Evolutionary conservation across 2,113 vertebrate genomes (phyloP).

Genomic region (Megalops atlanticus): DNA sequence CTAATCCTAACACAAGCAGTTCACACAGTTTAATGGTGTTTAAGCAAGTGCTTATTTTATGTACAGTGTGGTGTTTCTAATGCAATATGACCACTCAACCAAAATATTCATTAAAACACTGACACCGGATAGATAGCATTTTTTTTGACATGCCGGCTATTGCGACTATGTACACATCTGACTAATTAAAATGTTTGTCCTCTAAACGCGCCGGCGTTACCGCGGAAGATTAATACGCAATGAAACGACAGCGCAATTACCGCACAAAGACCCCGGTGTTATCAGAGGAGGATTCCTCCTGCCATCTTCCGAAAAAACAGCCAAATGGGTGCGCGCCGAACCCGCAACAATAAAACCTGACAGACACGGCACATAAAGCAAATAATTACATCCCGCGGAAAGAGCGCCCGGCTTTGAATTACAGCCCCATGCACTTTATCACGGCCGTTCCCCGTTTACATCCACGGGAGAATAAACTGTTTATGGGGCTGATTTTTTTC

Average conservation of each 20-base stretch:
- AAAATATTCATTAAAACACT: conserved; percentile 3
- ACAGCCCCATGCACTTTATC: conserved; percentile 44
- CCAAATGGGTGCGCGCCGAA: conserved; percentile 21
- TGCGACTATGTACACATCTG: neutral
- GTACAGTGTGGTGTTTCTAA: neutral
- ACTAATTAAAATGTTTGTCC: conserved; percentile 21
- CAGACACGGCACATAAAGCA: conserved; percentile 60
- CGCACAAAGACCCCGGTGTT: conserved; percentile 16
- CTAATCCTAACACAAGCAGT: neutral
- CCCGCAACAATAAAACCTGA: conserved; percentile 57
- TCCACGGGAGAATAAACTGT: conserved; percentile 48
- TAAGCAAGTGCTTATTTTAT: neutral
- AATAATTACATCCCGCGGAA: conserved; percentile 59
- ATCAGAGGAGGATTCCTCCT: conserved; percentile 14
- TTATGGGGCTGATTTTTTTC: conserved; percentile 45
- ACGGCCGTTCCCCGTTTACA: conserved; percentile 51
- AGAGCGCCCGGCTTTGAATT: conserved; percentile 47
- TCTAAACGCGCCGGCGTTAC: neutral
- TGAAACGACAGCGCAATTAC: conserved; percentile 9
- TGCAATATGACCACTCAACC: neutral
- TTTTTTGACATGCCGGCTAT: neutral
- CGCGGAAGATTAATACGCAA: conserved; percentile 13
- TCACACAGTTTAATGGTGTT: neutral
- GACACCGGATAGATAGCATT: conserved; percentile 1
- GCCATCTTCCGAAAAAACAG: conserved; percentile 7